A percentile compares a stretch with the other conserved stretches of the same genome.
These are phyloP conservation scores for Arrhopalites spinosus DNA, from an alignment of 2,888 invertebrate species.

Conservation along the genomic window DNA sequence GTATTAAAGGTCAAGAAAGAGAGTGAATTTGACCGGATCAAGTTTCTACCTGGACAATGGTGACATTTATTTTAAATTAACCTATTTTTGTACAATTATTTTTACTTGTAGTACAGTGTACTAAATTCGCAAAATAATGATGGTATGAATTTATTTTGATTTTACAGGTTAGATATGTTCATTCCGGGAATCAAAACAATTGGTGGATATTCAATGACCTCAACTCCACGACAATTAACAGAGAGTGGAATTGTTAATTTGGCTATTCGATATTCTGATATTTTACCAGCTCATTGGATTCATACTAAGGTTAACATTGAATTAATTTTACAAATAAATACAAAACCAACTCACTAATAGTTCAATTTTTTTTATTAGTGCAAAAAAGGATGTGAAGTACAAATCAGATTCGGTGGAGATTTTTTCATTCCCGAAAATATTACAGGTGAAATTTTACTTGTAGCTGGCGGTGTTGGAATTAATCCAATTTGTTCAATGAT, in stretches of 20 bases:
- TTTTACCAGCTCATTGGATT: slow-evolving; percentile 61
- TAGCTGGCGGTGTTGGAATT: slow-evolving; percentile 63
- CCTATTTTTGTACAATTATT: not conserved
- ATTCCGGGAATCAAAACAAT: slow-evolving; percentile 60
- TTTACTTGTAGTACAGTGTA: not conserved
- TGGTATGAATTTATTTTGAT: not conserved
- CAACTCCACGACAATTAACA: slow-evolving; percentile 58
- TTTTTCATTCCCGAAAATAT: slow-evolving; percentile 56
- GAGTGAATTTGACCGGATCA: slow-evolving; percentile 57
- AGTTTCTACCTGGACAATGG: slow-evolving; percentile 62
- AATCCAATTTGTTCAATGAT: slow-evolving; percentile 61
- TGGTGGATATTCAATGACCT: slow-evolving; percentile 62
- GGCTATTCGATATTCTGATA: slow-evolving; percentile 60
- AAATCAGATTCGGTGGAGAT: slow-evolving; percentile 60
- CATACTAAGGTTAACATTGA: slow-evolving; percentile 57
- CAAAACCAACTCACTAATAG: not conserved
- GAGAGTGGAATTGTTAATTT: slow-evolving; percentile 57
- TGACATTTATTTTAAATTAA: slow-evolving; percentile 47
- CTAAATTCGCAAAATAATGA: not conserved
- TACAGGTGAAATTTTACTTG: slow-evolving; percentile 56
- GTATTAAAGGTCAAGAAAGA: slow-evolving; percentile 56
- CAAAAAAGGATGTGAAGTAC: slow-evolving; percentile 57
- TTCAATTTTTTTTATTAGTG: not conserved
- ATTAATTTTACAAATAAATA: not conserved
- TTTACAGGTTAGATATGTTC: slow-evolving; percentile 61